These are phyloP conservation scores for Campylorhamphus procurvoides DNA, from an alignment of 2,113 vertebrate genomes.

Conservation along the genomic window DNA sequence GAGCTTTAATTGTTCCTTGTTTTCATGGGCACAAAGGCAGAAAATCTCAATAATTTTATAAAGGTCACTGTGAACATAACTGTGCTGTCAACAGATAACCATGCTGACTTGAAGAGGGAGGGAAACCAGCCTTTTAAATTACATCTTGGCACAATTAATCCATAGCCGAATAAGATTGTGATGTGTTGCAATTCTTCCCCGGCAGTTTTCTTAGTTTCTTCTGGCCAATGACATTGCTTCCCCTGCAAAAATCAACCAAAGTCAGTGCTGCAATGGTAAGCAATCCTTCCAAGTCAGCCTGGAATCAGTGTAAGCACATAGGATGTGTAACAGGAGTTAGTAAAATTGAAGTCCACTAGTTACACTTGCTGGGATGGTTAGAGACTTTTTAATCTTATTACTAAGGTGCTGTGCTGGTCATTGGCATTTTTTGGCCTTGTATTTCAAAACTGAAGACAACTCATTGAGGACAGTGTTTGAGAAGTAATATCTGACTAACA, in stretches of 20 bases:
- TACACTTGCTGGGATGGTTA: neutral
- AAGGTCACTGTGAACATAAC: neutral
- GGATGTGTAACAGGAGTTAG: fast-evolving
- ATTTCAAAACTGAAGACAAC: neutral
- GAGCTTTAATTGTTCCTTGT: neutral
- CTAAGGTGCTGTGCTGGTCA: fast-evolving
- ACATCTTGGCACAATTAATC: neutral
- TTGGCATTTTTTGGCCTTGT: neutral
- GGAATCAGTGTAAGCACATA: neutral
- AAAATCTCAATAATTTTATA: neutral
- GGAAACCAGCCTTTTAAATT: neutral
- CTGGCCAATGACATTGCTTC: neutral
- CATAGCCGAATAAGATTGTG: neutral
- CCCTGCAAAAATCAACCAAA: neutral
- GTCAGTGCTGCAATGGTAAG: neutral
- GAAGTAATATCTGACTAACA: neutral
- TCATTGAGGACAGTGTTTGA: neutral
- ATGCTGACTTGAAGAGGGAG: neutral
- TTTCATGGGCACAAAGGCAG: neutral
- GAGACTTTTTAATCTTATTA: neutral
- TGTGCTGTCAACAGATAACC: neutral
- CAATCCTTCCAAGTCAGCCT: neutral
- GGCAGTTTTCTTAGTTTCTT: neutral
- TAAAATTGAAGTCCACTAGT: neutral
- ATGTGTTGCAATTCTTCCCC: neutral